Evolutionary conservation across 1,140 invertebrate species (phyloP), one percentile per base, ranked within the genome.

Genomic region (Lamellibrachia luymesi): DNA sequence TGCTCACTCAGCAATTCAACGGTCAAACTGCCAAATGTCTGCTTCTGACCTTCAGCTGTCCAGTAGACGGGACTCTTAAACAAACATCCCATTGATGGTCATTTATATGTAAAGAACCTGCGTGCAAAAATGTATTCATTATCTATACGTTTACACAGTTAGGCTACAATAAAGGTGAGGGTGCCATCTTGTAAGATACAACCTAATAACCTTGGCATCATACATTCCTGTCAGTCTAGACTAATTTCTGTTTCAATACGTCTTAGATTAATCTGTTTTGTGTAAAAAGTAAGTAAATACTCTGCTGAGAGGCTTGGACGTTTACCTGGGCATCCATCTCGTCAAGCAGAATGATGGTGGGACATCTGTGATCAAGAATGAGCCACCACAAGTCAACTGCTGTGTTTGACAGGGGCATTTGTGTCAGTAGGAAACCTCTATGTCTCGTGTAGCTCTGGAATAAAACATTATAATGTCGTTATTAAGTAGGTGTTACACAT

Each of bases 351-450:
- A 96, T 94, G 7, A 96, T 95, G n/a, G 95, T 95, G 56, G 95
- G 94, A 17, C 95, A 96, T 89, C 95, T 94, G 92, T 96, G 95
- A 92, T 96, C 96, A 93, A 95, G 95, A 90, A 96, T 92, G 94
- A 96, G 94, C 80, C 96, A 92, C 96, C 96, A 96, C 93, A 96
- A 96, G 93, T 96, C 96, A 52, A 94, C 95, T 50, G 96, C 94
- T 49, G 96, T 96, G 52, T 94, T 95, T 2, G 95, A 95, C 51
- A 96, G 93, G 38, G 96, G 96, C 95, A 96, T 96, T 94, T 80
- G 64, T 80, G 64, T 80, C 13, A 80, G 64, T 2, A 80, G 64
- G 13, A 22, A 80, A 80, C 64, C 64, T 80, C 64, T 80, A 2
- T 4, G 2, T 4, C 13, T 8, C 25, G 13, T 80, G 64, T 80